Evolutionary conservation across 2,888 invertebrate species (phyloP), one percentile per base, ranked within the genome.

Genomic region (Cancer borealis): DNA sequence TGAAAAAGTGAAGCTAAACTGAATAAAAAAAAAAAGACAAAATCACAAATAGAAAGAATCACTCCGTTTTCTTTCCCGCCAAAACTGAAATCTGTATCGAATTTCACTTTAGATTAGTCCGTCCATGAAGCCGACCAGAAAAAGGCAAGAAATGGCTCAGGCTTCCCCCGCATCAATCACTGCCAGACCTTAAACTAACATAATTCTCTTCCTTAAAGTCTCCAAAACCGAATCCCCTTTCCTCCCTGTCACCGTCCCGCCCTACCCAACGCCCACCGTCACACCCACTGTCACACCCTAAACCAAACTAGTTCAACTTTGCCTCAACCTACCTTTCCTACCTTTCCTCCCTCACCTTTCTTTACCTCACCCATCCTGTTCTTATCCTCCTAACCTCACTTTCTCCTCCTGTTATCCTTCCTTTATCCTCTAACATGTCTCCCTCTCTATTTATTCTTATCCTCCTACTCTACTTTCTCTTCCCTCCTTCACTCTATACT

Each of bases 161-260:
- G 26, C 66, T 73, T 66, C 46, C 17, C n/a, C n/a, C 73, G 1
- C 79, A 79, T 79, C 79, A 26, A 30, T 79, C 79, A 79, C 79
- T 79, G 79, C 26, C 79, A 79, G 30, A 30, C 79, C 79, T 79
- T 79, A 79, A 79, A 30, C 79, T 30, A 79, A 79, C 79, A 79
- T 30, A 79, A 79, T 79, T 79, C 30, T 79, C 79, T 30, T 30
- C 79, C 79, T 26, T 26, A 30, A 79, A 79, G 26, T 79, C 79
- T 8, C 30, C 79, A 26, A 73, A 73, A 73, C 73, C 73, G 8
- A 21, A n/a, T n/a, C 21, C 26, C 73, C 73, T n/a, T 73, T 73
- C 21, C 73, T 26, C 73, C 21, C 4, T 1, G 26, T 26, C 73
- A n/a, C 73, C 21, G 73, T 6, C 14, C 17, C 73, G 30, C 79